Percentiles rank a stretch among this genome's conserved stretches.
These are phyloP conservation scores for Ctenochaetus hawaiiensis DNA, from an alignment of 2,797 vertebrate genomes.

Conservation along the genomic window DNA sequence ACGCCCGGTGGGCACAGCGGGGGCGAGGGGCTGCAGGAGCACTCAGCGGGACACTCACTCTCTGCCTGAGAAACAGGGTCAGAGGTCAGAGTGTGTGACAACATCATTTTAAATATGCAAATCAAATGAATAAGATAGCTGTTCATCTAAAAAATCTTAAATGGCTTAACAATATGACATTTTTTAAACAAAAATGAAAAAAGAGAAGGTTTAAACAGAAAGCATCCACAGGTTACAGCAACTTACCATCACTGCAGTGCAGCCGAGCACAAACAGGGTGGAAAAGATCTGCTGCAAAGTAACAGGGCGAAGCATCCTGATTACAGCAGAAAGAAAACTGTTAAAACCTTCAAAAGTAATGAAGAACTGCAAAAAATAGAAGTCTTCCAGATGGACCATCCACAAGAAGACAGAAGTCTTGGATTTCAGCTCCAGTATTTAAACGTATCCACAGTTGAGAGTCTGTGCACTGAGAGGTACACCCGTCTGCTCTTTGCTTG, in stretches of 20 bases:
- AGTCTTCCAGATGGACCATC: neutral
- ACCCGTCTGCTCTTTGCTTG: conserved; percentile 29
- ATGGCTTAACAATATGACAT: neutral
- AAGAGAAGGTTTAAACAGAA: conserved; percentile 6
- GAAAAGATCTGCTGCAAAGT: conserved; percentile 50
- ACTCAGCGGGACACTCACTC: conserved; percentile 70
- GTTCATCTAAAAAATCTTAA: neutral
- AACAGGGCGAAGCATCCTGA: conserved; percentile 62
- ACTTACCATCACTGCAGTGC: conserved; percentile 71
- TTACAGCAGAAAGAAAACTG: neutral
- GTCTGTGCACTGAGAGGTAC: conserved; percentile 43
- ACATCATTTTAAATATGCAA: neutral
- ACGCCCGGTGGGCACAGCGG: conserved; percentile 76
- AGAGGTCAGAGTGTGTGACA: conserved; percentile 24
- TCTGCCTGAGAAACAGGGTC: conserved; percentile 62
- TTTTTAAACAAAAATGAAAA: neutral
- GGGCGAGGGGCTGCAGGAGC: conserved; percentile 71
- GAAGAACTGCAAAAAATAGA: neutral
- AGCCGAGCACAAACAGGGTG: conserved; percentile 56
- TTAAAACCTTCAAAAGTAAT: neutral
- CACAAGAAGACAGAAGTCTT: conserved; percentile 4
- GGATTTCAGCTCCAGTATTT: conserved; percentile 26
- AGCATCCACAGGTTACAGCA: neutral
- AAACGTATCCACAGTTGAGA: conserved; percentile 50
- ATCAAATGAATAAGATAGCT: neutral